Conservation (phyloP, 2,113 vertebrate genomes). For the Lepisosteus osseus region DNA sequence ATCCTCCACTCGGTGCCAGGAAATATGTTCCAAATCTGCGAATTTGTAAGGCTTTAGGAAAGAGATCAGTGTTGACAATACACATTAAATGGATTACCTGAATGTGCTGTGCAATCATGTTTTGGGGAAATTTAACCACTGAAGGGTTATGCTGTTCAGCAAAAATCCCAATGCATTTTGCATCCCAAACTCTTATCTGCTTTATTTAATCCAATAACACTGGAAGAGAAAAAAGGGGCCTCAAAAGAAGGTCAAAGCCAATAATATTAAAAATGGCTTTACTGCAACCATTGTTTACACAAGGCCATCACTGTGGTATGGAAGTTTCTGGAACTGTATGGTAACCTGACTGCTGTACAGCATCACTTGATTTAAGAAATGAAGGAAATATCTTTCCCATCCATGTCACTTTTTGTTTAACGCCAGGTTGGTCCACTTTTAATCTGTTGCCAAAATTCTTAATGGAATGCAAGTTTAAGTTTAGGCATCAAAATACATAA, state of each 20-base stretch:
- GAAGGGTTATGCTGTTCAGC: conserved; percentile 25
- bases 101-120: conserved; percentile 44
- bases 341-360: too few relatives aligned
- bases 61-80: conserved; percentile 44
- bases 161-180: conserved; percentile 29
- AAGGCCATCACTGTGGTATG: conserved; percentile 12
- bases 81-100: conserved; percentile 52
- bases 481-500: too few relatives aligned
- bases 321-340: too few relatives aligned
- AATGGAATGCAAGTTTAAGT: too few relatives aligned
- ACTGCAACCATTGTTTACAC: conserved; percentile 22
- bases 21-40: conserved; percentile 43
- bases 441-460: too few relatives aligned
- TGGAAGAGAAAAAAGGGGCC: conserved; percentile 28
- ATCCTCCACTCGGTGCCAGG: conserved; percentile 24
- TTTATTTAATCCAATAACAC: conserved; percentile 40
- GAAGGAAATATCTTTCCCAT: too few relatives aligned
- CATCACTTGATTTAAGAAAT: too few relatives aligned
- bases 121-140: conserved; percentile 32
- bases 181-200: conserved; percentile 38
- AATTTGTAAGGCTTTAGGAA: conserved; percentile 34
- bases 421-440: too few relatives aligned
- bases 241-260: conserved; percentile 34
- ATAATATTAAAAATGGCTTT: conserved; percentile 34
- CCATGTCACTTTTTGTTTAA: too few relatives aligned